These are phyloP conservation scores for Drosophila acutilabella DNA, from an alignment of 2,888 invertebrate species.

Conservation along the genomic window DNA sequence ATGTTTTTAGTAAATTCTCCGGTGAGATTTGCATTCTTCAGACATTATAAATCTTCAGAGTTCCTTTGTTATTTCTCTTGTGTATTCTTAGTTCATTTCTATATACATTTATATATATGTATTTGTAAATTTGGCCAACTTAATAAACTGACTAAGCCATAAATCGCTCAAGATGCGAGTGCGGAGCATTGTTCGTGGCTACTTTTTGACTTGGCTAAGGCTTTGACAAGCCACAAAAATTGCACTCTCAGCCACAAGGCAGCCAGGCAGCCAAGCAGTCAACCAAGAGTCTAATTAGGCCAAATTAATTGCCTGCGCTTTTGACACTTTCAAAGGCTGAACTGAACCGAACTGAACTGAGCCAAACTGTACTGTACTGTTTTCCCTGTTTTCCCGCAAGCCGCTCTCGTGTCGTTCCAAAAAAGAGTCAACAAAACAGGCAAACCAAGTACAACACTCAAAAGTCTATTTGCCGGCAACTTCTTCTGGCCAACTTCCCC, in stretches of 20 bases:
- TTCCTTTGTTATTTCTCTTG: not conserved
- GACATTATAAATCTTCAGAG: constrained; percentile 37
- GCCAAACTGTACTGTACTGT: not conserved
- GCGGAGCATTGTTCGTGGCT: constrained; percentile 57
- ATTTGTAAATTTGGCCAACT: constrained; percentile 41
- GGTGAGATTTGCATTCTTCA: not conserved
- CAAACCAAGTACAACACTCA: constrained; percentile 74
- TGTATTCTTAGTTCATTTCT: constrained; percentile 4
- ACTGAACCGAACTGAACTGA: constrained; percentile 11
- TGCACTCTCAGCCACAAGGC: constrained; percentile 59
- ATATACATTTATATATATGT: constrained; percentile 21
- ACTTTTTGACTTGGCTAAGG: constrained; percentile 47
- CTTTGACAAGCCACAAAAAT: constrained; percentile 70
- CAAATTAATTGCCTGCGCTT: constrained; percentile 80
- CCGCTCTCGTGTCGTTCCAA: not conserved
- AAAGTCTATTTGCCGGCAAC: constrained; percentile 74
- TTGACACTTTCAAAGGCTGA: constrained; percentile 75
- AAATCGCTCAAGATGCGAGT: constrained; percentile 70
- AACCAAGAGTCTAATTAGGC: constrained; percentile 76
- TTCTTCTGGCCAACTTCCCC: constrained; percentile 11
- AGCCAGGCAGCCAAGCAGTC: constrained; percentile 55
- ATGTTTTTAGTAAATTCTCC: not conserved
- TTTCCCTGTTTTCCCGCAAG: not conserved
- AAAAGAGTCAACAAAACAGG: constrained; percentile 64
- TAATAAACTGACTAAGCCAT: constrained; percentile 66